Conservation (phyloP, 2,888 invertebrate genomes). For the Cacoxenus indagator region DNA sequence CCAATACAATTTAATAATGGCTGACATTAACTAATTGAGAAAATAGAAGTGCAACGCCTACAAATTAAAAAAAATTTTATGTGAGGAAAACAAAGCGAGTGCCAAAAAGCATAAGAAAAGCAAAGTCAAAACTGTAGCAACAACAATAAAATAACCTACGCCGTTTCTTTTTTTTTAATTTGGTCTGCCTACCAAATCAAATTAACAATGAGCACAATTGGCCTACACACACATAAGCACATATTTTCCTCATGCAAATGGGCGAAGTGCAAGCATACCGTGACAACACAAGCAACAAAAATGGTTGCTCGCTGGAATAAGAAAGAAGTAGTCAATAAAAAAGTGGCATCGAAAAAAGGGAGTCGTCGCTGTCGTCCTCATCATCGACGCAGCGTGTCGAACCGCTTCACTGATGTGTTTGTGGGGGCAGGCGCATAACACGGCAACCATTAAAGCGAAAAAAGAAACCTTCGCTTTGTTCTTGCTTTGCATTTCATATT, state of each 20-base stretch:
- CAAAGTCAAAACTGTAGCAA: slow-evolving; percentile 20
- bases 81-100: background rate
- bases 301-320: slow-evolving; percentile 24
- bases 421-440: background rate
- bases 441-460: background rate
- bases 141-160: slow-evolving; percentile 32
- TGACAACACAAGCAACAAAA: slow-evolving; percentile 34
- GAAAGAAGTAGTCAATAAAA: slow-evolving; percentile 2
- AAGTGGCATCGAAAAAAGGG: slow-evolving; percentile 11
- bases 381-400: slow-evolving; percentile 50
- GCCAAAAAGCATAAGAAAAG: background rate
- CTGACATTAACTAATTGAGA: background rate
- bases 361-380: background rate
- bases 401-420: slow-evolving; percentile 54
- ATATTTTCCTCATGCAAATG: slow-evolving; percentile 21
- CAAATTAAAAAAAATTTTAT: slow-evolving; percentile 24
- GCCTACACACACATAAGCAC: slow-evolving; percentile 19
- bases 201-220: slow-evolving; percentile 40
- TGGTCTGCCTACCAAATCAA: slow-evolving; percentile 17
- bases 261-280: slow-evolving; percentile 58
- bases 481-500: background rate
- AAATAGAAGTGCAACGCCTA: slow-evolving; percentile 11
- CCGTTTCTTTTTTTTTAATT: background rate
- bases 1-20: slow-evolving; percentile 5
- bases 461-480: background rate